A percentile compares a stretch with the other conserved stretches of the same genome.
These are phyloP conservation scores for Chaetura pelagica DNA, from an alignment of 2,113 vertebrate genomes.

Conservation along the genomic window DNA sequence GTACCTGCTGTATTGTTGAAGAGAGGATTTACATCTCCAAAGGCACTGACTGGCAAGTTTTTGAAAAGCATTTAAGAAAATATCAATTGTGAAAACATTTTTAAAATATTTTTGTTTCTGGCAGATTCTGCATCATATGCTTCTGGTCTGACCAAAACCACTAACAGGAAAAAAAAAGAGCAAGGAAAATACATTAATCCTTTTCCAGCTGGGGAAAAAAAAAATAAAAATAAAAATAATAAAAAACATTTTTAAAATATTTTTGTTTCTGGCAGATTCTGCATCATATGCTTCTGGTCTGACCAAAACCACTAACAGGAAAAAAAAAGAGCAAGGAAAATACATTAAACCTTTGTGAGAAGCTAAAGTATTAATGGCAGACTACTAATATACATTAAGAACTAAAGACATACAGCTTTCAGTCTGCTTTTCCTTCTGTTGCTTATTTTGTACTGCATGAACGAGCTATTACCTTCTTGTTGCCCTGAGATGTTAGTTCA, in stretches of 20 bases:
- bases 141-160: slow-evolving; percentile 30
- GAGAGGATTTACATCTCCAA: background rate
- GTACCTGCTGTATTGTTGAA: background rate
- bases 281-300: background rate
- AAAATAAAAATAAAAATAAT: too few species aligned
- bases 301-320: background rate
- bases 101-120: background rate
- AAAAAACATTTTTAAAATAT: too few species aligned
- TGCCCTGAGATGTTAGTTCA: slow-evolving; percentile 69
- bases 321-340: background rate
- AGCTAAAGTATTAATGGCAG: slow-evolving; percentile 31
- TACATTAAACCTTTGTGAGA: background rate
- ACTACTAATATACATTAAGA: slow-evolving; percentile 66
- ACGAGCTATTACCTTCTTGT: slow-evolving; percentile 70
- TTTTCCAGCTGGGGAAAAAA: background rate
- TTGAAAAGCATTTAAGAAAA: slow-evolving; percentile 8
- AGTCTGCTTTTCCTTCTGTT: slow-evolving; percentile 68
- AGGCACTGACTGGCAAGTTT: background rate
- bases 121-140: background rate
- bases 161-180: background rate
- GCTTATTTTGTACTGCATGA: slow-evolving; percentile 69
- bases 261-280: slow-evolving; percentile 29
- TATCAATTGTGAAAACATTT: background rate
- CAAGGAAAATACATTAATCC: background rate
- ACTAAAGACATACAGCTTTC: slow-evolving; percentile 66